A percentile compares a stretch with the other conserved stretches of the same genome.
Conservation (phyloP, 2,113 vertebrate species). For the Galemys pyrenaicus region DNA sequence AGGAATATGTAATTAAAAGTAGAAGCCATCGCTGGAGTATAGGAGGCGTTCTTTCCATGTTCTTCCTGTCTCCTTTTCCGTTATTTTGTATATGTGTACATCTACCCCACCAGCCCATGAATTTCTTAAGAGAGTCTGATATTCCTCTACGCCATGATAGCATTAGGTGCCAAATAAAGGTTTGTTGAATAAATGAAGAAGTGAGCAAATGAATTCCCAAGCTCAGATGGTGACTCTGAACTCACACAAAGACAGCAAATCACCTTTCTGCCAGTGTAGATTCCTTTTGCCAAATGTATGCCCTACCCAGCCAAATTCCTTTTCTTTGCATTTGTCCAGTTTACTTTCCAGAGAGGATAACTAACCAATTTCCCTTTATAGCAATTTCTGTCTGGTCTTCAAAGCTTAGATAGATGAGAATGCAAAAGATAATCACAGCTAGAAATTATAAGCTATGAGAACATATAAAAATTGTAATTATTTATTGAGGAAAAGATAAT, state of each 20-base stretch:
- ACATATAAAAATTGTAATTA: conserved; percentile 72
- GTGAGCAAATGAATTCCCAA: not conserved
- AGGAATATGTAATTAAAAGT: not conserved
- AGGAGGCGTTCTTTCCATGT: not conserved
- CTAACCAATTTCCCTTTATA: not conserved
- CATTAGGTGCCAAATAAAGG: not conserved
- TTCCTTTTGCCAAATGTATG: conserved; percentile 26
- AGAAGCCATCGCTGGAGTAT: not conserved
- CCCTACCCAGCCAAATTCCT: not conserved
- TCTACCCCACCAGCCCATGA: not conserved
- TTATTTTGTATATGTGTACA: not conserved
- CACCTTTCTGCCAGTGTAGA: conserved; percentile 12
- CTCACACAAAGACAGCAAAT: not conserved
- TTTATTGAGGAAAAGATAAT: conserved; percentile 78
- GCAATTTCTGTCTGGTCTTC: conserved; percentile 41
- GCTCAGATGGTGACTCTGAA: not conserved
- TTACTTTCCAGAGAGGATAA: not conserved
- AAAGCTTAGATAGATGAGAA: conserved; percentile 42
- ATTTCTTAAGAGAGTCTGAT: not conserved
- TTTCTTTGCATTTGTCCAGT: not conserved
- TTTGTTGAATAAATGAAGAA: conserved; percentile 1
- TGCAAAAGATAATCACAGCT: conserved; percentile 53
- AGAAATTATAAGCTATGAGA: conserved; percentile 73
- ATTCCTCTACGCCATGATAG: not conserved
- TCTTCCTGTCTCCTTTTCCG: not conserved